phyloP scores from a whole-genome alignment of 2,797 vertebrate species.

The Tachyglossus aculeatus region DNA sequence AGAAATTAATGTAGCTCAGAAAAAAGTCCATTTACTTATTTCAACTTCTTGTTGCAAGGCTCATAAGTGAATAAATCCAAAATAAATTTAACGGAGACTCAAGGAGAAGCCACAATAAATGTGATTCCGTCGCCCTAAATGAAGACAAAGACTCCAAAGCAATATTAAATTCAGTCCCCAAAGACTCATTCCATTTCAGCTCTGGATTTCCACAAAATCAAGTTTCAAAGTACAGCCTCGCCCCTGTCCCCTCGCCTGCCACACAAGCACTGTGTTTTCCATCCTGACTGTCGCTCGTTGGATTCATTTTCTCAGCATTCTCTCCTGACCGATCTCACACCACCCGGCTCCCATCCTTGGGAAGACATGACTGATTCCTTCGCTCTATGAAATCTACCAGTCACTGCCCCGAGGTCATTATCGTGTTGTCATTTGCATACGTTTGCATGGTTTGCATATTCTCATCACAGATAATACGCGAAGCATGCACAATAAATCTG shows the following conservation, averaged over 20 bases:
- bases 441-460: not conserved
- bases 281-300: not conserved
- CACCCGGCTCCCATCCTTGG: not conserved
- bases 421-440: not conserved
- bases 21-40: constrained; percentile 46
- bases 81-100: constrained; percentile 30
- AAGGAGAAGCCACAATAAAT: constrained; percentile 40
- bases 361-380: fast-evolving
- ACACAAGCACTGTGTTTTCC: not conserved
- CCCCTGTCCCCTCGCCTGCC: not conserved
- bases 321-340: not conserved
- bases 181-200: constrained; percentile 37
- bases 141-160: constrained; percentile 39
- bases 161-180: constrained; percentile 12
- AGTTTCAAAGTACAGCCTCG: not conserved
- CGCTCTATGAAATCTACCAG: not conserved
- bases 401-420: too few relatives aligned
- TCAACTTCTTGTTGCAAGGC: constrained; percentile 57
- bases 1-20: constrained; percentile 56
- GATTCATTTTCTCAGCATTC: fast-evolving
- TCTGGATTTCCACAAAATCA: constrained; percentile 33
- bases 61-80: constrained; percentile 57
- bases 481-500: too few relatives aligned
- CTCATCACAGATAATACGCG: too few relatives aligned
- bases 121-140: constrained; percentile 10